phyloP scores from a whole-genome alignment of 2,113 vertebrate genomes.

The Stegostoma tigrinum region DNA sequence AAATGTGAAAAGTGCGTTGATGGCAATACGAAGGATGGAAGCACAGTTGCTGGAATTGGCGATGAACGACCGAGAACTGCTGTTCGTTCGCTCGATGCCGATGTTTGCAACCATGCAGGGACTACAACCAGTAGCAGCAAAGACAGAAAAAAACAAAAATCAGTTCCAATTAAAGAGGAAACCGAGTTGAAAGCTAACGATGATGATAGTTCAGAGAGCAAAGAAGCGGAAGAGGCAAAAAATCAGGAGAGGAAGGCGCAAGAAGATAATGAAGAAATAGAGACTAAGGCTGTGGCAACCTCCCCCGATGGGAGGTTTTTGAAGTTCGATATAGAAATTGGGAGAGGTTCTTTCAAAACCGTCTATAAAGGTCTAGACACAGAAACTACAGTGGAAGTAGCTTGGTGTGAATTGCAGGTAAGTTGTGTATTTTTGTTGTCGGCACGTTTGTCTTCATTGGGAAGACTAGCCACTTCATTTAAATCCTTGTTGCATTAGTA shows the following conservation, averaged over 20 bases:
- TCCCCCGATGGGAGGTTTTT: conserved; percentile 91
- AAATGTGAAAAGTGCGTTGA: conserved; percentile 25
- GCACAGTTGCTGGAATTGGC: conserved; percentile 46
- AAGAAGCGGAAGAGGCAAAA: conserved; percentile 57
- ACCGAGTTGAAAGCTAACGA: conserved; percentile 48
- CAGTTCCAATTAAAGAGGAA: conserved; percentile 45
- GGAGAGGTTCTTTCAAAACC: conserved; percentile 94
- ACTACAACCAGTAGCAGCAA: conserved; percentile 45
- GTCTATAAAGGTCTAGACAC: conserved; percentile 97
- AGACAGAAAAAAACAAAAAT: conserved; percentile 48
- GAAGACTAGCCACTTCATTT: neutral
- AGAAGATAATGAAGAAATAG: conserved; percentile 87
- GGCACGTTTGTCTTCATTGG: neutral
- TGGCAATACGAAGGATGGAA: conserved; percentile 23
- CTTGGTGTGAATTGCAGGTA: conserved; percentile 98
- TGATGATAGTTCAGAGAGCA: conserved; percentile 48
- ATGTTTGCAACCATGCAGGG: conserved; percentile 45
- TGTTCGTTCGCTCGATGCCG: conserved; percentile 39
- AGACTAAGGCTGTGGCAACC: conserved; percentile 93
- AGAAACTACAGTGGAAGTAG: conserved; percentile 94
- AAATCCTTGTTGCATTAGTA: neutral
- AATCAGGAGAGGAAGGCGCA: conserved; percentile 65
- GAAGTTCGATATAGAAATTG: conserved; percentile 97
- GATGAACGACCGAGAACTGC: conserved; percentile 42
- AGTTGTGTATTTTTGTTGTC: conserved; percentile 37